phyloP scores from a whole-genome alignment of 2,888 invertebrate species.

The Diabrotica balteata region DNA sequence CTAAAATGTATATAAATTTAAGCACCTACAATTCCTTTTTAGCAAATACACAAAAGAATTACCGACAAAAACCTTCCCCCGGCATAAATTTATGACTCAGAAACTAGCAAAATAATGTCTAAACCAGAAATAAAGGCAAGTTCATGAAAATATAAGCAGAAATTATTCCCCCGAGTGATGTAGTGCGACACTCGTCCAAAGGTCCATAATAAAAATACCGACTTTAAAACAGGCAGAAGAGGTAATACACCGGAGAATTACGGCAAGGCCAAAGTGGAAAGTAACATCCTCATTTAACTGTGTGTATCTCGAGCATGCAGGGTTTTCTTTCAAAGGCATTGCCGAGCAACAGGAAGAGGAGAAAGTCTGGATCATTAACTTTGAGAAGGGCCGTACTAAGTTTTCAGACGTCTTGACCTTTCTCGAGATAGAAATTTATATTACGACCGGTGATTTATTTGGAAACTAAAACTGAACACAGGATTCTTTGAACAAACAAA shows the following conservation, averaged over 20 bases:
- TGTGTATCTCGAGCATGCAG: conserved; percentile 24
- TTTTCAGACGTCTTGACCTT: no score
- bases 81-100: conserved; percentile 6
- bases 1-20: no score
- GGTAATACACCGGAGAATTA: conserved; percentile 25
- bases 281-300: conserved; percentile 28
- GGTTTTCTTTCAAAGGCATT: conserved; percentile 25
- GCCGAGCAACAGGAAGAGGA: conserved; percentile 28
- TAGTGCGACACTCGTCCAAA: conserved; percentile 15
- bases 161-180: conserved; percentile 18
- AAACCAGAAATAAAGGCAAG: conserved; percentile 9
- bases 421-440: no score
- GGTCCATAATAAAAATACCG: conserved; percentile 17
- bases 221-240: conserved; percentile 24
- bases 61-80: conserved; percentile 1
- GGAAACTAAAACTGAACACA: no score
- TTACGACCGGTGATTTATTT: no score
- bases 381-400: conserved; percentile 13
- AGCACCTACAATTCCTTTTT: no score
- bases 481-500: no score
- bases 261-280: conserved; percentile 21
- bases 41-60: conserved; percentile 2
- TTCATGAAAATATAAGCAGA: conserved; percentile 15
- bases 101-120: conserved; percentile 10
- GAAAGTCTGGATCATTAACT: conserved; percentile 20